Evolutionary conservation across 2,797 vertebrate genomes (phyloP).

Genomic region (Cyclopterus lumpus): DNA sequence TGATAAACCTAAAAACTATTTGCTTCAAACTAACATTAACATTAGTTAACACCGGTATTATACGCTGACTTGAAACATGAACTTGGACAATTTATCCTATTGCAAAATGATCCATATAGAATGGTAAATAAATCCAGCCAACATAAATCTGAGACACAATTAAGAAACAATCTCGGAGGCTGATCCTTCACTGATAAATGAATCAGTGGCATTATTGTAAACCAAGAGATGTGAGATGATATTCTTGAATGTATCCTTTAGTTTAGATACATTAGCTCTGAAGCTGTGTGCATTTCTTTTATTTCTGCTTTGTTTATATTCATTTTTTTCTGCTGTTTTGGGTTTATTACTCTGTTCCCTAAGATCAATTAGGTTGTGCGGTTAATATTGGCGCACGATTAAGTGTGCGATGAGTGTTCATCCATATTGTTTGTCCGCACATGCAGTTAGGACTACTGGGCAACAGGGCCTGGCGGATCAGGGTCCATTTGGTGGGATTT

Average conservation of each 20-base stretch:
- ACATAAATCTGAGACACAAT: neutral
- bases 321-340: neutral
- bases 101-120: neutral
- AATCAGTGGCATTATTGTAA: neutral
- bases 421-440: slow-evolving; percentile 7
- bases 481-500: slow-evolving; percentile 78
- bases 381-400: slow-evolving; percentile 19
- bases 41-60: neutral
- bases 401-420: slow-evolving; percentile 23
- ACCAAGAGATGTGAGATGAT: neutral
- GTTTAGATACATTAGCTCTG: neutral
- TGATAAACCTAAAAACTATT: neutral
- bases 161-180: neutral
- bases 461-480: slow-evolving; percentile 52
- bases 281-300: neutral
- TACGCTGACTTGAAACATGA: neutral
- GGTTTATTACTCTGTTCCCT: slow-evolving; percentile 3
- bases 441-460: slow-evolving; percentile 14
- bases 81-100: neutral
- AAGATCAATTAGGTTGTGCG: neutral
- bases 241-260: neutral
- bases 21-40: neutral
- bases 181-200: neutral
- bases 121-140: neutral
- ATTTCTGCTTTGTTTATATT: neutral